Conservation (phyloP, 2,797 vertebrate species). For the Karalla daura region DNA sequence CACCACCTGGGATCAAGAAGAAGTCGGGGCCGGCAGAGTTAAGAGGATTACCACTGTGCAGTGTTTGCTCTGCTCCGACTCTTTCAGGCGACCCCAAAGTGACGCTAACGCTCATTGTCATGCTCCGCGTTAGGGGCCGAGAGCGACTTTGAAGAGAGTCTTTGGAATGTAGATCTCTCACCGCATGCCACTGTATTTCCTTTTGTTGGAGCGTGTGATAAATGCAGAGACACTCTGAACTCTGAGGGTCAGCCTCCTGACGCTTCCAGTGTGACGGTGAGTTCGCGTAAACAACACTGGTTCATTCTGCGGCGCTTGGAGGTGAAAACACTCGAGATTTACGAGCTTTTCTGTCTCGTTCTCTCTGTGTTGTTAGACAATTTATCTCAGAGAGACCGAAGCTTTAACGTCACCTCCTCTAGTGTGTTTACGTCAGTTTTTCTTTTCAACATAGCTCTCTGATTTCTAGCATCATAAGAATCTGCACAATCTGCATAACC, state of each 20-base stretch:
- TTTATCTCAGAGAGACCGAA: no score
- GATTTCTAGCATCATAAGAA: no score
- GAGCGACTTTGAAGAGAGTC: conserved; percentile 36
- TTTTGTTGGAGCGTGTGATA: conserved; percentile 35
- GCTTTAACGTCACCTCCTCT: no score
- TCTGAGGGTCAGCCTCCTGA: neutral
- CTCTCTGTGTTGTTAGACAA: no score
- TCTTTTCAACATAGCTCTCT: no score
- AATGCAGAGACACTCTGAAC: conserved; percentile 34
- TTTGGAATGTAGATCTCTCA: conserved; percentile 49
- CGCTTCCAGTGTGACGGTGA: neutral
- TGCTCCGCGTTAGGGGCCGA: conserved; percentile 16
- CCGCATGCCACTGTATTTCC: conserved; percentile 26
- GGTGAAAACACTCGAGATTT: no score
- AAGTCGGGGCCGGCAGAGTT: conserved; percentile 34
- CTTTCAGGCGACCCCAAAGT: conserved; percentile 37
- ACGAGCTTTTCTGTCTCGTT: no score
- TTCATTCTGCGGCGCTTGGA: no score
- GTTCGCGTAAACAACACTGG: neutral
- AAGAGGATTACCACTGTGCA: conserved; percentile 53
- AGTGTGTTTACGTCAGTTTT: no score
- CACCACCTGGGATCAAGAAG: conserved; percentile 87
- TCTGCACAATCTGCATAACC: no score
- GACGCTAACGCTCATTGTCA: conserved; percentile 55
- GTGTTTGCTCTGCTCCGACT: conserved; percentile 39